Evolutionary conservation across 2,888 invertebrate species (phyloP).

Genomic region (Petrolisthes cinctipes): DNA sequence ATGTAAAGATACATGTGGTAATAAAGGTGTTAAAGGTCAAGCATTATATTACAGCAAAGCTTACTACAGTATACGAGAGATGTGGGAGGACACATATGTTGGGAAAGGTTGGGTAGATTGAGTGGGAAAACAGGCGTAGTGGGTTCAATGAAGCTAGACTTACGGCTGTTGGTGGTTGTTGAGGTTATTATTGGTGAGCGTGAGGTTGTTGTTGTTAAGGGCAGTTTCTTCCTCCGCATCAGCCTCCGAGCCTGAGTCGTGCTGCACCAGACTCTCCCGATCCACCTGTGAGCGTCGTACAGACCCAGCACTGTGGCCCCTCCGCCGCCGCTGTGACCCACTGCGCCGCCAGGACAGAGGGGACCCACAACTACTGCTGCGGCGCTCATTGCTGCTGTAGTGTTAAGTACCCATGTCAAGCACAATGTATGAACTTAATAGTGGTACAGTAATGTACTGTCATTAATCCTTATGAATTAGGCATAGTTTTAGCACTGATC

Average conservation of each 20-base stretch:
- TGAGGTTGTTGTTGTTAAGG: conserved; percentile 62
- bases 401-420: too few species aligned
- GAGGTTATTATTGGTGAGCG: conserved; percentile 69
- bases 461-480: too few species aligned
- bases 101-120: neutral
- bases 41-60: too few species aligned
- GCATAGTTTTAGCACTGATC: too few species aligned
- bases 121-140: neutral
- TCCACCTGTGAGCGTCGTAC: conserved; percentile 45
- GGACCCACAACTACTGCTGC: conserved; percentile 53
- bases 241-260: conserved; percentile 77
- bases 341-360: conserved; percentile 48
- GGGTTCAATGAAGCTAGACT: conserved; percentile 15
- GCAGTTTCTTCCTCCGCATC: conserved; percentile 72
- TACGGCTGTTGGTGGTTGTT: conserved; percentile 65
- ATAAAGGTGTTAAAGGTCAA: too few species aligned
- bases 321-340: conserved; percentile 41
- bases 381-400: conserved; percentile 29
- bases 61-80: too few species aligned
- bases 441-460: too few species aligned
- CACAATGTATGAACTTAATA: too few species aligned
- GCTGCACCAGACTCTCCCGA: conserved; percentile 41
- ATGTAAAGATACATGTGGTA: too few species aligned
- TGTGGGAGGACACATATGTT: too few species aligned
- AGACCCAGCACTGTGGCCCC: conserved; percentile 38